Evolutionary conservation across 2,888 invertebrate genomes (phyloP).

Genomic region (Crossocerus cetratus): DNA sequence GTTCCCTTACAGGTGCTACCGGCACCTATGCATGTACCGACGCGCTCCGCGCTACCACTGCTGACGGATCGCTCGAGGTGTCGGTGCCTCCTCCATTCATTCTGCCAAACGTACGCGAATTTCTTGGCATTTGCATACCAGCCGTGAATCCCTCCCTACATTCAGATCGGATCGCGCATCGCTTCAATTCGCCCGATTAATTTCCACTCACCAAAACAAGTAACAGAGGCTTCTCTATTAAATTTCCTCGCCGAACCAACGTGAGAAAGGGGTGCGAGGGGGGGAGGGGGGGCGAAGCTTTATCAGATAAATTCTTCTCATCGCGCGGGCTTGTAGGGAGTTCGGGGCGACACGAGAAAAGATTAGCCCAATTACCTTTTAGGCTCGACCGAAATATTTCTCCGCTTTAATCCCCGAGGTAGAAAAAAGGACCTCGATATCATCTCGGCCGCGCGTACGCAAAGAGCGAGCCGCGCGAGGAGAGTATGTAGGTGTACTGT

Average conservation of each 20-base stretch:
- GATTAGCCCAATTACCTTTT: slow-evolving; percentile 49
- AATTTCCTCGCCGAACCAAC: neutral
- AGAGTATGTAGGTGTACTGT: too few species aligned
- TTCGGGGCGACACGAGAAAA: slow-evolving; percentile 15
- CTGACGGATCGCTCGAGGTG: slow-evolving; percentile 36
- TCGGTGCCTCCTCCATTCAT: slow-evolving; percentile 5
- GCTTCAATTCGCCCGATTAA: slow-evolving; percentile 19
- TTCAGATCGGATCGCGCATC: neutral
- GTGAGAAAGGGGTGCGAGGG: too few species aligned
- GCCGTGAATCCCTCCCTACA: too few species aligned
- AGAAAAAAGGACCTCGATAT: slow-evolving; percentile 29
- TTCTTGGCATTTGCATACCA: too few species aligned
- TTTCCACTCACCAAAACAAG: slow-evolving; percentile 15
- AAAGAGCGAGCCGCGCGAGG: neutral
- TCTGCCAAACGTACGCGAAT: too few species aligned
- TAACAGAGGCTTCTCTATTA: neutral
- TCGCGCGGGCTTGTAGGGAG: slow-evolving; percentile 7
- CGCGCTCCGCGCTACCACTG: slow-evolving; percentile 21
- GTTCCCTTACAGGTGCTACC: slow-evolving; percentile 45
- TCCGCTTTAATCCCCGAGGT: slow-evolving; percentile 20
- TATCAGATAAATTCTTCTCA: slow-evolving; percentile 20
- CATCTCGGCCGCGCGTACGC: neutral
- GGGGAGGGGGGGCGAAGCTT: slow-evolving; percentile 14
- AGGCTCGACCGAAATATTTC: slow-evolving; percentile 41
- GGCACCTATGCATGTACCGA: slow-evolving; percentile 9